Percentiles rank a stretch among this genome's conserved stretches.
Evolutionary conservation across 2,113 vertebrate genomes (phyloP).

Genomic region (Pygoscelis antarcticus): DNA sequence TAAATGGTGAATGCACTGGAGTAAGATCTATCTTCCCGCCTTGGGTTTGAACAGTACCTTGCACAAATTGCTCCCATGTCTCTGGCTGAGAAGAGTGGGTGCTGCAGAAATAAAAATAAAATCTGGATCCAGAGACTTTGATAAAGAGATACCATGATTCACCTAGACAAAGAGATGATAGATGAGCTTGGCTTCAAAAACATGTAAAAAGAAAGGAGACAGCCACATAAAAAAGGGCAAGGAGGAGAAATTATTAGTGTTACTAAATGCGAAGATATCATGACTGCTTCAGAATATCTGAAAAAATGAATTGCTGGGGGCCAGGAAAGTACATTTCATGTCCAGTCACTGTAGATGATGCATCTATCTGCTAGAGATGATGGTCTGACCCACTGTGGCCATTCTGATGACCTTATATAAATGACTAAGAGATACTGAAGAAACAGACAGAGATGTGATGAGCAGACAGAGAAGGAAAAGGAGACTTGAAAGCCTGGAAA

Average conservation of each 20-base stretch:
- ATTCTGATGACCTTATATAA: background rate
- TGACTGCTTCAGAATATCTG: background rate
- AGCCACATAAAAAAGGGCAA: background rate
- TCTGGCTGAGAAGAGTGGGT: background rate
- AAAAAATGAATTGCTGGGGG: background rate
- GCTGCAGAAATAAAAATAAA: background rate
- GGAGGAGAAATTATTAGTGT: background rate
- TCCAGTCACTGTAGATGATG: background rate
- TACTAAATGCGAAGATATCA: background rate
- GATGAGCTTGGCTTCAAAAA: background rate
- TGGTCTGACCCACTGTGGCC: background rate
- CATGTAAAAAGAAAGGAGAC: background rate
- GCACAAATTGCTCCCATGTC: background rate
- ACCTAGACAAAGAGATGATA: background rate
- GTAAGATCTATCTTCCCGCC: background rate
- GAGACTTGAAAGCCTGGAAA: background rate
- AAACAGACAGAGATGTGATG: background rate
- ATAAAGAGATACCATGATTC: background rate
- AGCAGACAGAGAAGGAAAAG: background rate
- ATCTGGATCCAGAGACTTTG: background rate
- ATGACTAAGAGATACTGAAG: background rate
- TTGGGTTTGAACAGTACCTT: background rate
- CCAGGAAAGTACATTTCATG: background rate
- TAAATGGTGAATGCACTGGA: background rate
- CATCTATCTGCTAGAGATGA: background rate